phyloP scores from a whole-genome alignment of 2,797 vertebrate genomes.

The Spea hammondii region DNA sequence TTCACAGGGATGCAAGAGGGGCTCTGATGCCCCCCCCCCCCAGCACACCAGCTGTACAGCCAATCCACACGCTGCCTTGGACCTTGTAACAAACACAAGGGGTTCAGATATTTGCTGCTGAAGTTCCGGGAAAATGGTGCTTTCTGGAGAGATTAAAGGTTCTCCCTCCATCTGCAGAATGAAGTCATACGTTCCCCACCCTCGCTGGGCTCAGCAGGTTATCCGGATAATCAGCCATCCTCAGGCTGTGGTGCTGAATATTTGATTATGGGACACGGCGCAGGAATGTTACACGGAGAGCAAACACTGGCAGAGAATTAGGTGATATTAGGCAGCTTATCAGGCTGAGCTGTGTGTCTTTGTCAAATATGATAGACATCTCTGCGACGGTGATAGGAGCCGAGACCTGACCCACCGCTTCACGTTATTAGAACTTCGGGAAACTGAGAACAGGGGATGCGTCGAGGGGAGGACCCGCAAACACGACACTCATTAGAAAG shows the following conservation, averaged over 20 bases:
- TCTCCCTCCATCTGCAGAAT: conserved; percentile 44
- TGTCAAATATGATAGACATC: conserved; percentile 27
- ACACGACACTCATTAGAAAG: neutral
- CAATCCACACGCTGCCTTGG: neutral
- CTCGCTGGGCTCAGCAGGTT: conserved; percentile 39
- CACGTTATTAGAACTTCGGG: conserved; percentile 23
- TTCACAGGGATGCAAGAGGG: neutral
- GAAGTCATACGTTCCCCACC: conserved; percentile 26
- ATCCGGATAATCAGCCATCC: conserved; percentile 47
- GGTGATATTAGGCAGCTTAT: conserved; percentile 41
- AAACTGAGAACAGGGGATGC: neutral
- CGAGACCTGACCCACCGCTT: conserved; percentile 7
- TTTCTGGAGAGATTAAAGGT: conserved; percentile 41
- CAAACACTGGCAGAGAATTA: conserved; percentile 46
- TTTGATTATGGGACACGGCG: conserved; percentile 43
- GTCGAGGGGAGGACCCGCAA: neutral
- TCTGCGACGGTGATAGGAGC: conserved; percentile 20
- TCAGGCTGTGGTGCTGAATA: conserved; percentile 42
- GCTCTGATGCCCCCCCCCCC: neutral
- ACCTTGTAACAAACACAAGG: conserved; percentile 31
- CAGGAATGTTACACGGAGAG: conserved; percentile 30
- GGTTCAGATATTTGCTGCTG: conserved; percentile 19
- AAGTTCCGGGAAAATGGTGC: conserved; percentile 1
- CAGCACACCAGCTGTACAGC: conserved; percentile 14
- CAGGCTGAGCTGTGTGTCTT: conserved; percentile 16